Evolutionary conservation across 2,113 vertebrate genomes (phyloP), one percentile per base, ranked within the genome.

Genomic region (Gymnocephalus cernua): DNA sequence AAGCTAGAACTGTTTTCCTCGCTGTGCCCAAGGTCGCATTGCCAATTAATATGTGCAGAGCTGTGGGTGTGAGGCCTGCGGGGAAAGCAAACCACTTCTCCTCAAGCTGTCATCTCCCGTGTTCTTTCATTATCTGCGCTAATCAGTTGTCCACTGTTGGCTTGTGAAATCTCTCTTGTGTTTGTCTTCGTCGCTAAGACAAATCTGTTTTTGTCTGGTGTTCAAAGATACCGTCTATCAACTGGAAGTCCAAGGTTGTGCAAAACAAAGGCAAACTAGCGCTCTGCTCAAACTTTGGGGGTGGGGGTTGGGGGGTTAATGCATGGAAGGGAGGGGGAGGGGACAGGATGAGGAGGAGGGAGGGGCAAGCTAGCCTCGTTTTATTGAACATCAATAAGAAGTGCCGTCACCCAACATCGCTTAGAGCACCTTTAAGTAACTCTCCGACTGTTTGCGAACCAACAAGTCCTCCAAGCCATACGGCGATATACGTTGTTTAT

Each of bases 41-140:
- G 48, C 70, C 87, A 93, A 92, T 92, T 91, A 91, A 81, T 79
- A 75, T 90, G 83, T 90, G 84, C 59, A 81, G 78, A 86, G 75
- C 73, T 56, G 88, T 84, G 70, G 82, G 78, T 85, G 77, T 84
- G 71, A 85, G 83, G 84, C 74, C 79, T n/a, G 64, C 59, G 82
- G 86, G 50, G 59, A 70, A 84, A 75, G 84, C 29, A 14, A 83
- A 77, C 67, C 74, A 69, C 65, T 85, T 82, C 67, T 77, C 72
- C 74, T 91, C 77, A 83, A 72, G 74, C 75, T 86, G 89, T 85
- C 88, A 86, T 88, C 64, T 66, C 53, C 79, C 38, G 27, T 74
- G 87, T 85, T 87, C 70, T 84, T 79, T 87, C 70, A 85, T 92
- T 91, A 87, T 81, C 78, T 67, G 23, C 16, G 15, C 70, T 86